A percentile compares a stretch with the other conserved stretches of the same genome.
Evolutionary conservation across 2,888 invertebrate genomes (phyloP).

Genomic region (Timandra comae): DNA sequence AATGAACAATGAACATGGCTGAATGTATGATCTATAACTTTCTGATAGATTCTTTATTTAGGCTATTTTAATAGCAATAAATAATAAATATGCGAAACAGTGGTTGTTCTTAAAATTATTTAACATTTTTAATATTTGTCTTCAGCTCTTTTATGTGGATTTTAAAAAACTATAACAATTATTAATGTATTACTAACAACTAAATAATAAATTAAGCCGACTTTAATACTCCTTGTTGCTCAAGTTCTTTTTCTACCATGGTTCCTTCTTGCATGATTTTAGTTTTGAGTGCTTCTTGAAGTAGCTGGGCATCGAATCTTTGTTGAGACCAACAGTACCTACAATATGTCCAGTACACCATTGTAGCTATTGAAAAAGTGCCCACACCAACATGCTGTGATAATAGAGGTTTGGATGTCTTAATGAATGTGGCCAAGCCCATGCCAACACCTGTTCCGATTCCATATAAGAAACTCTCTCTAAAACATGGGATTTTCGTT

Average conservation of each 20-base stretch:
- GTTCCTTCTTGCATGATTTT: slow-evolving; percentile 81
- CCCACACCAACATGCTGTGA: slow-evolving; percentile 82
- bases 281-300: slow-evolving; percentile 79
- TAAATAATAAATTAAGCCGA: slow-evolving; percentile 34
- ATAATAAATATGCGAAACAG: too few relatives aligned
- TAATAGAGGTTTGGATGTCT: slow-evolving; percentile 80
- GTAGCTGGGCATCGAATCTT: slow-evolving; percentile 79
- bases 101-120: too few relatives aligned
- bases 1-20: too few relatives aligned
- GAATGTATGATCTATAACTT: too few relatives aligned
- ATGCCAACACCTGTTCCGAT: slow-evolving; percentile 81
- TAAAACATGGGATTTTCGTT: slow-evolving; percentile 87
- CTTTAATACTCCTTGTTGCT: slow-evolving; percentile 57
- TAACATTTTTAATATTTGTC: too few relatives aligned
- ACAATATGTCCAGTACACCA: slow-evolving; percentile 83
- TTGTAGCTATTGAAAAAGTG: slow-evolving; percentile 79
- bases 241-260: slow-evolving; percentile 61
- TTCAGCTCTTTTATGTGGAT: too few relatives aligned
- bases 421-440: slow-evolving; percentile 83
- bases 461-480: slow-evolving; percentile 85
- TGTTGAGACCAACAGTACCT: slow-evolving; percentile 82
- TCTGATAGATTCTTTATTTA: too few relatives aligned
- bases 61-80: too few relatives aligned
- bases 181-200: too few relatives aligned
- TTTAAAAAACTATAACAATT: too few relatives aligned